Percentiles rank a stretch among this genome's conserved stretches.
These are phyloP conservation scores for Paelopatides confundens DNA, from an alignment of 53 echinoderm and acorn worm genomes.

Conservation along the genomic window DNA sequence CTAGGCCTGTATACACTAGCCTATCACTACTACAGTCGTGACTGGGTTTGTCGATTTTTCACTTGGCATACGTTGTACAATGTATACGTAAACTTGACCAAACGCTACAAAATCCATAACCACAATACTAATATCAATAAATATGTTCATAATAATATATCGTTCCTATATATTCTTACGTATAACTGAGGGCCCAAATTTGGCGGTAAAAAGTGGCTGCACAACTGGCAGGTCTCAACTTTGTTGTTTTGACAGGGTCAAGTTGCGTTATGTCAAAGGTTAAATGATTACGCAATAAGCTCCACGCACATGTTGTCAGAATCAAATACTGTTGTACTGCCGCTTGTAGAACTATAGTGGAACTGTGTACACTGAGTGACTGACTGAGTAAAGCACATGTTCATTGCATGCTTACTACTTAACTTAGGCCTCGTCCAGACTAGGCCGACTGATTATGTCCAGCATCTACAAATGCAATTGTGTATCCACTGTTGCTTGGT, in stretches of 20 bases:
- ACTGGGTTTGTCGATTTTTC: neutral
- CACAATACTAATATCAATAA: neutral
- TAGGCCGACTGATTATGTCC: too few species aligned
- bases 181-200: neutral
- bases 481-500: too few species aligned
- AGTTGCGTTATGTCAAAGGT: constrained; percentile 18
- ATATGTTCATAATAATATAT: neutral
- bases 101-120: neutral
- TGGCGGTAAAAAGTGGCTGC: neutral
- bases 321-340: too few species aligned
- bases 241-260: constrained; percentile 36
- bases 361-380: too few species aligned
- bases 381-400: neutral
- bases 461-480: too few species aligned
- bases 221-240: neutral
- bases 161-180: neutral
- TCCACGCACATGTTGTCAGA: neutral
- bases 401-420: too few species aligned
- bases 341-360: too few species aligned
- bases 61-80: neutral
- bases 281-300: constrained; percentile 23
- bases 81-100: neutral
- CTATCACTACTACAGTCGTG: neutral
- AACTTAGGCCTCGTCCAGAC: too few species aligned
- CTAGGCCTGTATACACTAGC: too few species aligned